Conservation (phyloP, 2,888 invertebrate species). For the Ophioninae sp. region DNA sequence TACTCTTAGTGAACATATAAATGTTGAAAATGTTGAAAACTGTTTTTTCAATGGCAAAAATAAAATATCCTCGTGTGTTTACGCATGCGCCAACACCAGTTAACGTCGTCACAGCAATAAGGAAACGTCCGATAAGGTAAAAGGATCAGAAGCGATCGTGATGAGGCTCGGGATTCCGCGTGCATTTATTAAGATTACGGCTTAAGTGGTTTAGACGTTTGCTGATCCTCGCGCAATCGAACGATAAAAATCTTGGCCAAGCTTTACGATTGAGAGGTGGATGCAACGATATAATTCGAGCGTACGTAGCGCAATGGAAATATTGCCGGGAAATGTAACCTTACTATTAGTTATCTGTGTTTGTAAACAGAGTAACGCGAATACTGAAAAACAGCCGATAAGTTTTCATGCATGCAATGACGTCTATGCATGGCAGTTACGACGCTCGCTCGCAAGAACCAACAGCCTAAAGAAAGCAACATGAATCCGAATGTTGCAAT, state of each 20-base stretch:
- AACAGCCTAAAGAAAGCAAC: slow-evolving; percentile 8
- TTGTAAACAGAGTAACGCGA: neutral
- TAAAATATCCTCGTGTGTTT: neutral
- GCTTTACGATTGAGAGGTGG: slow-evolving; percentile 28
- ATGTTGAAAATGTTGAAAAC: no score
- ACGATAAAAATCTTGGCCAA: slow-evolving; percentile 25
- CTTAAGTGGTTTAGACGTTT: slow-evolving; percentile 47
- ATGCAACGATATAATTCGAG: neutral
- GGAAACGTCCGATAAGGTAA: neutral
- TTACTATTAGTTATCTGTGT: neutral
- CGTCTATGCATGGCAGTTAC: neutral
- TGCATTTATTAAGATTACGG: slow-evolving; percentile 53
- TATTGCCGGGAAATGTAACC: neutral
- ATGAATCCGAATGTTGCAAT: neutral
- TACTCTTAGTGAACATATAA: no score
- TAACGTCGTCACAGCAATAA: neutral
- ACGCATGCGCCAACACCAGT: neutral
- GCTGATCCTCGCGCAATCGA: slow-evolving; percentile 43
- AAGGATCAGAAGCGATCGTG: slow-evolving; percentile 12
- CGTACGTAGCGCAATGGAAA: neutral
- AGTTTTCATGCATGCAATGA: neutral
- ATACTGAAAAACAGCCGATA: neutral
- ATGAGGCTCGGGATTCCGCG: slow-evolving; percentile 20
- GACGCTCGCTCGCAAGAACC: neutral
- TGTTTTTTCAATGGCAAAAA: neutral